Evolutionary conservation across 2,888 invertebrate species (phyloP), one percentile per base, ranked within the genome.

Genomic region (Reticulitermes lucifugus): DNA sequence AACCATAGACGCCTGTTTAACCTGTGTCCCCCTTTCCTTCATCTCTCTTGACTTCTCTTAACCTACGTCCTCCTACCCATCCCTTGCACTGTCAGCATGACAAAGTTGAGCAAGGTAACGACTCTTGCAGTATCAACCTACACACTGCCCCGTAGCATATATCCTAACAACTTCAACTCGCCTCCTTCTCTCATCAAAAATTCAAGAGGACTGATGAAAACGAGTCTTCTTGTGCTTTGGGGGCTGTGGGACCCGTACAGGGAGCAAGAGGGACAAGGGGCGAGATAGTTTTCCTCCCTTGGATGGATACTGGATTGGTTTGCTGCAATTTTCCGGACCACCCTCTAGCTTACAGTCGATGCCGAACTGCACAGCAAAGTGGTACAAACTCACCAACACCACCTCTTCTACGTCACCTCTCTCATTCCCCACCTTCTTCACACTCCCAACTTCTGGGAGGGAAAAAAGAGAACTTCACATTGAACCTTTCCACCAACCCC

Each of bases 141-240:
- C 79, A 79, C 77, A 46, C 51, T 65, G 65, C 65, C 65, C 65
- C 65, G n/a, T 65, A 65, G 77, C 82, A 71, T 75, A 79, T 77
- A 83, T 65, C 75, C 86, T 85, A 83, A 86, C 85, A 83, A 79
- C 87, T 86, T 84, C 86, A 86, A 85, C 85, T 86, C 83, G 73
- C 80, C 83, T 85, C 87, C 86, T 87, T 80, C 41, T 65, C 86
- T 87, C 87, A 88, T 88, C 87, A 88, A 88, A 88, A 86, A 88
- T 88, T 88, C 88, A 88, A 82, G 86, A 87, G 86, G 86, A 46
- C 87, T 88, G 88, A 88, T 88, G 88, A 88, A 88, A 88, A 88
- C 88, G 88, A 87, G 88, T 86, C 88, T 86, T 86, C 88, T 83
- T 83, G 80, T 71, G 79, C 83, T 79, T 83, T 79, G 59, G 83